Percentiles rank a stretch among this genome's conserved stretches.
Evolutionary conservation across 2,113 vertebrate species (phyloP).

Genomic region (Eublepharis macularius): DNA sequence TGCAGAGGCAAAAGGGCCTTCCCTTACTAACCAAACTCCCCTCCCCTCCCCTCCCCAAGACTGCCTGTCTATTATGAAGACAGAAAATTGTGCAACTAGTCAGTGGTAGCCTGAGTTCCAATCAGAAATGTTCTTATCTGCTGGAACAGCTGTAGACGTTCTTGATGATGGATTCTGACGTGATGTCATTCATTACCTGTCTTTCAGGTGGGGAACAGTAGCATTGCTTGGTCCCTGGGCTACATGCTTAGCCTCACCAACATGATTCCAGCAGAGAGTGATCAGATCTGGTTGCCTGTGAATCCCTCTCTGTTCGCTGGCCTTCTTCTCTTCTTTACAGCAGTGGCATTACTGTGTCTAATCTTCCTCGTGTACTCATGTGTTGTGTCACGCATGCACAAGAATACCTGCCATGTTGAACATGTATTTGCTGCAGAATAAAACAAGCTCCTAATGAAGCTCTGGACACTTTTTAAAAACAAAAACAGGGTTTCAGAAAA

Average conservation of each 20-base stretch:
- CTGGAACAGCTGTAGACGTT: background rate
- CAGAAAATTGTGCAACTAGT: background rate
- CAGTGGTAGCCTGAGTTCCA: background rate
- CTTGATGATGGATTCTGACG: background rate
- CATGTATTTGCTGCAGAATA: slow-evolving; percentile 62
- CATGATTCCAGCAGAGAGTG: slow-evolving; percentile 91
- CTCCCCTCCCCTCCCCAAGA: background rate
- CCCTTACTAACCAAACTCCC: background rate
- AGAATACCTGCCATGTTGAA: slow-evolving; percentile 13
- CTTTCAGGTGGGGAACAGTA: slow-evolving; percentile 86
- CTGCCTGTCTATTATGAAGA: background rate
- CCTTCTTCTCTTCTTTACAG: slow-evolving; percentile 83
- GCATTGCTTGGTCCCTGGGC: slow-evolving; percentile 91
- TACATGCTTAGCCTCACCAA: slow-evolving; percentile 94
- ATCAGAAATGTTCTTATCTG: background rate
- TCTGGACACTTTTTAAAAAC: background rate
- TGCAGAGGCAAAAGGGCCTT: background rate
- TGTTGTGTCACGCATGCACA: slow-evolving; percentile 12
- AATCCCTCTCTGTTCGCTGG: slow-evolving; percentile 79
- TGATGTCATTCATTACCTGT: background rate
- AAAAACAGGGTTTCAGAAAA: background rate
- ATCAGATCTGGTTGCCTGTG: slow-evolving; percentile 79
- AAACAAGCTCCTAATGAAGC: background rate
- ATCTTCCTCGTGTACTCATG: slow-evolving; percentile 75
- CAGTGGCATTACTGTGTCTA: slow-evolving; percentile 76